phyloP scores from a whole-genome alignment of 2,113 vertebrate genomes.

The Eudyptes chrysolophus region DNA sequence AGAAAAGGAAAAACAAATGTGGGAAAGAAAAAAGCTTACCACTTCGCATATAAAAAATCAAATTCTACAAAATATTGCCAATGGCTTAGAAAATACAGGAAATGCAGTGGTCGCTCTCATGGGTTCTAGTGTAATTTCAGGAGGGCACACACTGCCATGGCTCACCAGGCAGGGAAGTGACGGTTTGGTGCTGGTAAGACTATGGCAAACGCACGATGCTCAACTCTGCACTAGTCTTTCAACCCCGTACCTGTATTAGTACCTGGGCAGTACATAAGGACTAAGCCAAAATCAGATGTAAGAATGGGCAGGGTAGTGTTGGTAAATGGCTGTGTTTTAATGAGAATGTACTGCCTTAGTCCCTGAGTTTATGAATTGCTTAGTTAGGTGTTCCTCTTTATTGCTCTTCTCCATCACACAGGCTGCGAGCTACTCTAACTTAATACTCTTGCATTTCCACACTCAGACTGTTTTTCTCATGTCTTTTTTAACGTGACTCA shows the following conservation, averaged over 20 bases:
- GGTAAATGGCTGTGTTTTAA: neutral
- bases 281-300: neutral
- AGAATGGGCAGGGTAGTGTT: neutral
- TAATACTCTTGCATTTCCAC: neutral
- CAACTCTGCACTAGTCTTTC: neutral
- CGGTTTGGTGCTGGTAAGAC: neutral
- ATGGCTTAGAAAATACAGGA: neutral
- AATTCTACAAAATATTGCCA: neutral
- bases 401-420: neutral
- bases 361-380: neutral
- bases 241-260: neutral
- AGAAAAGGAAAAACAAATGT: neutral
- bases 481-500: constrained; percentile 30
- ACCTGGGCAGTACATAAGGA: neutral
- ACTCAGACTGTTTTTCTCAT: neutral
- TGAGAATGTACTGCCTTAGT: neutral
- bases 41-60: neutral
- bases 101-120: neutral
- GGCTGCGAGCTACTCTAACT: neutral
- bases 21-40: neutral
- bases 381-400: neutral
- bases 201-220: neutral
- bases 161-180: neutral
- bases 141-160: accelerated
- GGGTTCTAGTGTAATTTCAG: neutral